Percentiles rank a stretch among this genome's conserved stretches.
These are phyloP conservation scores for Gastrophysa polygoni DNA, from an alignment of 2,888 invertebrate genomes.

Conservation along the genomic window DNA sequence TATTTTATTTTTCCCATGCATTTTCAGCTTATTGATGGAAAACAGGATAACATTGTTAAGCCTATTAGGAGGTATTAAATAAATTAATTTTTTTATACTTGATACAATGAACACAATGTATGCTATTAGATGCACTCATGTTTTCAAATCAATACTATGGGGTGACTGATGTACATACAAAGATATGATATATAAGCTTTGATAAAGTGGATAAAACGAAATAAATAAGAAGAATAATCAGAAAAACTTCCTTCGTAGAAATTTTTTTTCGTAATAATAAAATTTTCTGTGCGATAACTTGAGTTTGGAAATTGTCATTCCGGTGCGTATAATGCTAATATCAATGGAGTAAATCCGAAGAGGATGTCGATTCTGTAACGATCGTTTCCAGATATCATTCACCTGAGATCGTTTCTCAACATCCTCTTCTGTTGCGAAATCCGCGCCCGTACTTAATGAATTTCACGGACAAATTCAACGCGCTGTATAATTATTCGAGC, in stretches of 20 bases:
- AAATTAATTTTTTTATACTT: background rate
- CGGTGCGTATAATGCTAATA: background rate
- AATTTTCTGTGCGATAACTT: no score
- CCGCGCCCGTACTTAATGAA: constrained; percentile 8
- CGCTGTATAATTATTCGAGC: background rate
- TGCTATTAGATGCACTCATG: no score
- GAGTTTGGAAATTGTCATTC: background rate
- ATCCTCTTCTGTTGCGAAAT: constrained; percentile 8
- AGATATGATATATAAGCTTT: no score
- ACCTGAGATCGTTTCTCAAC: constrained; percentile 7
- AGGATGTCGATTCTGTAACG: background rate
- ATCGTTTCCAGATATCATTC: background rate
- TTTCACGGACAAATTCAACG: constrained; percentile 15
- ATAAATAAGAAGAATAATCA: no score
- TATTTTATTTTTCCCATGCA: background rate
- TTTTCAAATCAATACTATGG: no score
- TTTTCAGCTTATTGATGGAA: background rate
- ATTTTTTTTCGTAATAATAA: no score
- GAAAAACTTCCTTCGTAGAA: no score
- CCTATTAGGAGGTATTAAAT: background rate
- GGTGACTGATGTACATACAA: no score
- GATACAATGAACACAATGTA: no score
- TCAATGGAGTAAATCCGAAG: background rate
- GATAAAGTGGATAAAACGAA: no score
- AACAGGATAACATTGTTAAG: background rate